Percentiles rank a stretch among this genome's conserved stretches.
phyloP scores from a whole-genome alignment of 2,888 invertebrate species.

The Dioctria linearis region DNA sequence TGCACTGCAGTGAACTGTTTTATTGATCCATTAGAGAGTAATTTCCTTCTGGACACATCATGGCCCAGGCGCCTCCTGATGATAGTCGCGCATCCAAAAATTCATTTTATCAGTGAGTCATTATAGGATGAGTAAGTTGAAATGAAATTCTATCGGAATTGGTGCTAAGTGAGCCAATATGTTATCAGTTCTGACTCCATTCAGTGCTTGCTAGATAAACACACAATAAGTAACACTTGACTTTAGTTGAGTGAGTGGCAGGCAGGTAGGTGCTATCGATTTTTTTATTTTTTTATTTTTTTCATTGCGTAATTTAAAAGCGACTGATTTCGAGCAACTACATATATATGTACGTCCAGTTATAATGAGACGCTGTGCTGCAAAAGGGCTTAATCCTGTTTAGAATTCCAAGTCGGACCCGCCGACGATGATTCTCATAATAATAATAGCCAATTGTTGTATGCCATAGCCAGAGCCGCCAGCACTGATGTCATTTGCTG shows the following conservation, averaged over 20 bases:
- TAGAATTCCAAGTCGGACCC: neutral
- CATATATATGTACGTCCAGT: neutral
- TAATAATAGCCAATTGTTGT: constrained; percentile 34
- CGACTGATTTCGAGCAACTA: neutral
- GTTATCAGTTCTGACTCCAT: neutral
- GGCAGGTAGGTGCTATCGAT: neutral
- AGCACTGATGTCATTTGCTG: constrained; percentile 42
- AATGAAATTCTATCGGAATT: neutral
- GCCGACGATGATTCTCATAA: constrained; percentile 5
- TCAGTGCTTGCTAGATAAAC: neutral
- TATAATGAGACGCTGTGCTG: neutral
- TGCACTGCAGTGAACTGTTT: neutral
- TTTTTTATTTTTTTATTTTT: neutral
- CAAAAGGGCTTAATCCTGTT: neutral
- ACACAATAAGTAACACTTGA: neutral
- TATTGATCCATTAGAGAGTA: constrained; percentile 43
- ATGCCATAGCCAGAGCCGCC: too few relatives aligned
- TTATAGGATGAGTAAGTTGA: constrained; percentile 36
- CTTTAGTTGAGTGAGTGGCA: neutral
- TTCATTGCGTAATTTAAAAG: neutral
- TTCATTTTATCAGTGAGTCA: constrained; percentile 31
- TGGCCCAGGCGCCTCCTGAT: constrained; percentile 22
- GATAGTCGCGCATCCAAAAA: neutral
- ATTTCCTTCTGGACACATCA: constrained; percentile 12
- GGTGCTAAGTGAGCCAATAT: neutral